Base-by-base conservation (phyloP, 2,888 invertebrate species). In the Monopis laevigella region DNA sequence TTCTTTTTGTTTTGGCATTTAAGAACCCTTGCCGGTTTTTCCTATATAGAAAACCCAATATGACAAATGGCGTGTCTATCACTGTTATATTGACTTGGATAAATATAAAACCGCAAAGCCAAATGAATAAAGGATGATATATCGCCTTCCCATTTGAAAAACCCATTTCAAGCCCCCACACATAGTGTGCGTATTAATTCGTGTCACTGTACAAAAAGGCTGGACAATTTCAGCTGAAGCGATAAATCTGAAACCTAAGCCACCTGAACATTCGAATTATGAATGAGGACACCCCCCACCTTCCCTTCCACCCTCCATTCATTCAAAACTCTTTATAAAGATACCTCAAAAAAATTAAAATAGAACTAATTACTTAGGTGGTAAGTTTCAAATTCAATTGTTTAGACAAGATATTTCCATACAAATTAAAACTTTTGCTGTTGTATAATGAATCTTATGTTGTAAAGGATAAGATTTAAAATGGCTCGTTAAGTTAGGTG, bases 201-300 rank as follows among this genome's bases (percentile, higher is more conserved):
- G 10, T 24, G 24, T 10, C 24, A 24, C 10, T 24, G 6, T 24
- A 10, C 10, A 24, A 24, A 24, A 24, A 24, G 6, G 24, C 10
- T 24, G 54, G 60, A 56, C 65, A 62, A 64, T 63, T 65, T 69
- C 68, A 65, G 71, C 66, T 68, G 63, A 53, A 55, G 59, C 71
- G 59, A 73, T 75, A 75, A 74, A 75, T 75, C 71, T 69, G 65
- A 67, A 68, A 67, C 65, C 68, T 65, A 62, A 67, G 69, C 71
- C 77, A 77, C 74, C 75, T 75, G 75, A 69, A 74, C 71, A 67
- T 70, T 70, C 70, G 68, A 71, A 71, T n/a, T n/a, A n/a, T n/a
- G n/a, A n/a, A n/a, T n/a, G n/a, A n/a, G 39, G 13, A 16, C 27
- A 10, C 26, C 26, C 39, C 16, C 39, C 21, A 16, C 19, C 36